Base-by-base conservation (phyloP, 2,888 invertebrate genomes). In the Drosophila affinis region DNA sequence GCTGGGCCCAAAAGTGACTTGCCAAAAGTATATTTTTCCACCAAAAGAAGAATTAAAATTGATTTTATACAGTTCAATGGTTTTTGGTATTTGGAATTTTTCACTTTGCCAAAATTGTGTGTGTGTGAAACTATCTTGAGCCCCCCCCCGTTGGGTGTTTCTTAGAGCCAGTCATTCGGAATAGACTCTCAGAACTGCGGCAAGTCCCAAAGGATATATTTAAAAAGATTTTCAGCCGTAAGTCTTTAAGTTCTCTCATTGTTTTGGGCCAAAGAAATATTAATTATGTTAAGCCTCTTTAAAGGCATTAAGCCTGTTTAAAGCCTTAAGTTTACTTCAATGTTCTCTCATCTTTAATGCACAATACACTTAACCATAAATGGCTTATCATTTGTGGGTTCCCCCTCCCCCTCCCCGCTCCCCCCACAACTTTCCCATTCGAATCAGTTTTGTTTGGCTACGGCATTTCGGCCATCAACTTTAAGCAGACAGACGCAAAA, bases 41-140 rank as follows among this genome's bases (percentile, higher is more conserved):
- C 68, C 51, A 47, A 71, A 76, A 60, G 55, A 77, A 81, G 79
- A 87, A 79, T 87, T 73, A 76, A 85, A 85, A 82, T 85, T 79
- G 79, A 77, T 82, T 82, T 87, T 78, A 68, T 72, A 68, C 61
- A 60, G 51, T 44, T 53, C 47, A 49, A 18, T 48, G 49, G 14
- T 39, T n/a, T 56, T 47, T 56, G 4, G n/a, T 56, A 7, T 7
- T 39, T 39, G 39, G 2, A 39, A 14, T 56, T 56, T 48, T 57
- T 14, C 17, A 29, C 9, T 29, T 49, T 12, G 34, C 27, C 45
- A 21, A 39, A 44, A 39, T 18, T 53, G 21, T 18, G 17, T 18
- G 12, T 34, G 7, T 53, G 12, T 17, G 53, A 53, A 53, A 34
- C 53, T 24, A 24, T 27, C 14, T 39, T n/a, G 18, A 14, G 14